Percentiles rank a stretch among this genome's conserved stretches.
Evolutionary conservation across 2,113 vertebrate species (phyloP).

Genomic region (Melanotaenia duboulayi): DNA sequence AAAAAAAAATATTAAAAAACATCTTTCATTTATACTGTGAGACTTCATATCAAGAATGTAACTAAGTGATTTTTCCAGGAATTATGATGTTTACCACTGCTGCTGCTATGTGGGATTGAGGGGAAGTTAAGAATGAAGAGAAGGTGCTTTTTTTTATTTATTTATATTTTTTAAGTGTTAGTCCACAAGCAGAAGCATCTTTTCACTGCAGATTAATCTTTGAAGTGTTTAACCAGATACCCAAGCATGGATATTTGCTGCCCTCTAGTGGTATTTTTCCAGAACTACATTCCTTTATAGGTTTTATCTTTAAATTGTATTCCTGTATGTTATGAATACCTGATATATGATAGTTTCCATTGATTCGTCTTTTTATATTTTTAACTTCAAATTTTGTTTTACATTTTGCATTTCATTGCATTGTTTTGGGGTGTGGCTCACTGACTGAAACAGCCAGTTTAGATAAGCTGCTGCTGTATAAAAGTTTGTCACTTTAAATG

Average conservation of each 20-base stretch:
- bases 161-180: constrained; percentile 28
- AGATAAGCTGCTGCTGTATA: constrained; percentile 52
- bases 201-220: constrained; percentile 53
- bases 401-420: constrained; percentile 46
- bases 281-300: constrained; percentile 80
- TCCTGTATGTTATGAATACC: constrained; percentile 68
- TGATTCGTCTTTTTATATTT: constrained; percentile 62
- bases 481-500: constrained; percentile 52
- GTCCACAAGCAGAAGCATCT: constrained; percentile 55
- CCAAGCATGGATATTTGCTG: constrained; percentile 81
- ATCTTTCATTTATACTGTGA: constrained; percentile 70
- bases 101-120: constrained; percentile 60
- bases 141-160: background rate
- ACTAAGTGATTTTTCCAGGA: constrained; percentile 48
- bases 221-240: constrained; percentile 68
- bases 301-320: constrained; percentile 66
- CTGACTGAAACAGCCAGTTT: constrained; percentile 27
- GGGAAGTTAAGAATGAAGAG: constrained; percentile 5
- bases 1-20: background rate
- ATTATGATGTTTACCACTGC: constrained; percentile 43
- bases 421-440: constrained; percentile 45
- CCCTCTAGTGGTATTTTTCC: constrained; percentile 77
- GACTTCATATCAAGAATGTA: constrained; percentile 75
- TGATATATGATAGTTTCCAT: constrained; percentile 62
- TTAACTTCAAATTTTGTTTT: constrained; percentile 55